Evolutionary conservation across 2,113 vertebrate species (phyloP), one percentile per base, ranked within the genome.

Genomic region (Actenoides hombroni): DNA sequence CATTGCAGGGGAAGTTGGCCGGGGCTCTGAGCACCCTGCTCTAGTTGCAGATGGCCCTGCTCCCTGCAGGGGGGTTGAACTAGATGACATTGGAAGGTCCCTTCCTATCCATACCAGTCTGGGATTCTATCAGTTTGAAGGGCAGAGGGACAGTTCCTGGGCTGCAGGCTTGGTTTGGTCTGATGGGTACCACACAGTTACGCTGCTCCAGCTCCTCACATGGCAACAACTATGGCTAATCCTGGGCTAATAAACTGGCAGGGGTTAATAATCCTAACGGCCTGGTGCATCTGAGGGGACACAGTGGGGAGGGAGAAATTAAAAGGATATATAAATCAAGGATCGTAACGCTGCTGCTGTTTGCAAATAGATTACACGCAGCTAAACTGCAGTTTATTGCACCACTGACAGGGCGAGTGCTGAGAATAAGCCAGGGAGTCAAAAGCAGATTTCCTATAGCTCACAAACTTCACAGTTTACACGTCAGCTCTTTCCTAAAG

Each of bases 131-230:
- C 31, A 56, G 14, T 54, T 37, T 23, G 39, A 51, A 51, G 16
- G 26, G 6, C 23, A 90, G 49, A 78, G 40, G 37, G 49, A 17
- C 12, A 31, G 25, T 8, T 54, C 56, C n/a, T 35, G 28, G 16
- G 70, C 46, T 44, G 14, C 35, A 61, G 31, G 35, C 24, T 24
- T 3, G 0, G 10, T 65, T 65, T 65, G 51, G 13, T n/a, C n/a
- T 8, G 6, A 39, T 0, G 2, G 37, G 6, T 18, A 4, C 17
- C 39, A 11, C 44, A 10, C 4, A 5, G 54, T 23, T 39, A 44
- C 1, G 10, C 13, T 10, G 48, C 42, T 17, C 23, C 44, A 79
- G 61, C 8, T 39, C 31, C 56, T 54, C 18, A 1, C 3, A 1
- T 9, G 1, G 1, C 48, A 39, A 28, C 14, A 17, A 33, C 14